Evolutionary conservation across 2,113 vertebrate genomes (phyloP).

Genomic region (Takifugu bimaculatus): DNA sequence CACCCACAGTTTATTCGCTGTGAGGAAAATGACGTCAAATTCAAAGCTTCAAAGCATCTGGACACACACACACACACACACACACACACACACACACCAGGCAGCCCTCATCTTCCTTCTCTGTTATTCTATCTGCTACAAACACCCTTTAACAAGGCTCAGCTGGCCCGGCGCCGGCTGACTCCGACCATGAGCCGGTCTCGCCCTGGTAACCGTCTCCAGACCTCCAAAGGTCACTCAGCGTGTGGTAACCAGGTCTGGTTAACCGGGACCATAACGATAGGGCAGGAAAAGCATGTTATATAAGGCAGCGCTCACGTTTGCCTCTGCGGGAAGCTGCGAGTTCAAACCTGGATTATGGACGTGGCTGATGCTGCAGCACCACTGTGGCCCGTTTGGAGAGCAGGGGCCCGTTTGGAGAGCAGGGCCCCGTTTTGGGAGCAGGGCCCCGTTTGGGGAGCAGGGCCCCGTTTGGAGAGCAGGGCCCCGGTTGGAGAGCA

Average conservation of each 20-base stretch:
- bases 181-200: conserved; percentile 62
- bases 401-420: no score
- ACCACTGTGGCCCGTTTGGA: no score
- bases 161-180: conserved; percentile 64
- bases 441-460: no score
- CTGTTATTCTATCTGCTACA: conserved; percentile 36
- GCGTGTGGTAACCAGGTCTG: conserved; percentile 4
- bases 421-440: no score
- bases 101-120: conserved; percentile 6
- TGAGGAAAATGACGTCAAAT: conserved; percentile 44
- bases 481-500: no score
- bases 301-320: conserved; percentile 43
- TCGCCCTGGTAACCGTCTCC: conserved; percentile 74
- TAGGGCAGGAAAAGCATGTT: conserved; percentile 21
- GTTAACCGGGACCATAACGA: conserved; percentile 26
- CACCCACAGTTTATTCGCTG: conserved; percentile 34
- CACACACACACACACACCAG: not conserved
- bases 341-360: conserved; percentile 6
- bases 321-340: conserved; percentile 26
- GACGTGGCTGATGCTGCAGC: not conserved
- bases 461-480: no score
- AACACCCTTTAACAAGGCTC: conserved; percentile 75
- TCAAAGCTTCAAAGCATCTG: conserved; percentile 36
- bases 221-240: conserved; percentile 6
- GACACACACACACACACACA: not conserved